These are phyloP conservation scores for Manis javanica DNA, from an alignment of 2,797 vertebrate genomes.

Conservation along the genomic window DNA sequence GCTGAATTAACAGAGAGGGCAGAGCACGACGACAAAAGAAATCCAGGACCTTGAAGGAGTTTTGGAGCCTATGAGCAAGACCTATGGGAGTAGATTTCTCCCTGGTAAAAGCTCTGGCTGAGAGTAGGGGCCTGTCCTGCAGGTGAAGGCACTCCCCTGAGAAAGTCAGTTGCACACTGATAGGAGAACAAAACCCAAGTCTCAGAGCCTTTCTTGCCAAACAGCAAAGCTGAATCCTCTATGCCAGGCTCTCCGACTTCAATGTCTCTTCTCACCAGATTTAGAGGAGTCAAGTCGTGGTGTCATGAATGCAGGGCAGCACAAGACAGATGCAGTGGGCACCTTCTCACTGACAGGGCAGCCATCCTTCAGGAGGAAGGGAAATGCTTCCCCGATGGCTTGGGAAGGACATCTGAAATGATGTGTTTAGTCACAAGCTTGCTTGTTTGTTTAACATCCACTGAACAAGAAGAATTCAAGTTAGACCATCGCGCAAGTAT, in stretches of 20 bases:
- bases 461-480: neutral
- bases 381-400: neutral
- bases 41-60: neutral
- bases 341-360: neutral
- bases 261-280: neutral
- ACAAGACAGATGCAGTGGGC: neutral
- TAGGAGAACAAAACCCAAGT: neutral
- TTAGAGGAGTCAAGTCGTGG: neutral
- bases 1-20: neutral
- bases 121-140: fast-evolving
- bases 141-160: neutral
- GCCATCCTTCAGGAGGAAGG: neutral
- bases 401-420: neutral
- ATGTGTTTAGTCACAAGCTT: neutral
- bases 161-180: neutral
- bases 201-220: neutral
- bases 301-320: neutral
- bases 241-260: neutral
- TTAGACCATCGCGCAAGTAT: neutral
- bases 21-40: neutral
- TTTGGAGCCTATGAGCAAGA: neutral
- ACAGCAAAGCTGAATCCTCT: neutral
- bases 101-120: neutral
- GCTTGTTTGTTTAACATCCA: neutral
- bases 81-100: neutral